Evolutionary conservation across 2,797 vertebrate species (phyloP).

Genomic region (Carduelis carduelis): DNA sequence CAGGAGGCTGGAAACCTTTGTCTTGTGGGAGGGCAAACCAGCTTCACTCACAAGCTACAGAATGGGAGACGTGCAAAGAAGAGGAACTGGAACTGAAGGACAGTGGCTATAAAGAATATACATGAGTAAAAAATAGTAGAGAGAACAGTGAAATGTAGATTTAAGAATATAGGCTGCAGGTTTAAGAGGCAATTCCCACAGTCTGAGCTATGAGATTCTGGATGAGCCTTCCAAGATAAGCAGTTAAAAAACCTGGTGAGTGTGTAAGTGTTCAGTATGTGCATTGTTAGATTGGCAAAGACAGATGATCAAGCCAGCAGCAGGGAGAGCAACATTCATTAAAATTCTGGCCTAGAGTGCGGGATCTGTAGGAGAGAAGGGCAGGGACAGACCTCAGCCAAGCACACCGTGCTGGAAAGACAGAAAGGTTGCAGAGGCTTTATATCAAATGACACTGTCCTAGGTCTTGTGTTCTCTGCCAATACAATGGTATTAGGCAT

Average conservation of each 20-base stretch:
- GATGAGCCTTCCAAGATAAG: background rate
- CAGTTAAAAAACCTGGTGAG: background rate
- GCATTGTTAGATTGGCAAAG: background rate
- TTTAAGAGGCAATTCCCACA: background rate
- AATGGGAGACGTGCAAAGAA: background rate
- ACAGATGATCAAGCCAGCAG: background rate
- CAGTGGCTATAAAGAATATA: background rate
- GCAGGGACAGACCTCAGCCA: background rate
- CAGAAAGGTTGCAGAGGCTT: background rate
- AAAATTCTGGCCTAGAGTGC: background rate
- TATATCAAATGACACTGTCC: background rate
- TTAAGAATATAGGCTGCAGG: background rate
- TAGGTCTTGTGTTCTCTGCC: background rate
- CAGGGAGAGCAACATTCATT: background rate
- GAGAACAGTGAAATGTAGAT: background rate
- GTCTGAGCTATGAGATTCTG: background rate
- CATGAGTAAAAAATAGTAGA: background rate
- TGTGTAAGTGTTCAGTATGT: background rate
- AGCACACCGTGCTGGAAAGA: background rate
- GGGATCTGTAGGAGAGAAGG: background rate
- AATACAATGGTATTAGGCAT: background rate
- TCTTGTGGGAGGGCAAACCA: background rate
- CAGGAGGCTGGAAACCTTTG: background rate
- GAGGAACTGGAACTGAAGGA: background rate
- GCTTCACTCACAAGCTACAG: background rate